Evolutionary conservation across 2,113 vertebrate species (phyloP), one percentile per base, ranked within the genome.

Genomic region (Eudyptes chrysolophus): DNA sequence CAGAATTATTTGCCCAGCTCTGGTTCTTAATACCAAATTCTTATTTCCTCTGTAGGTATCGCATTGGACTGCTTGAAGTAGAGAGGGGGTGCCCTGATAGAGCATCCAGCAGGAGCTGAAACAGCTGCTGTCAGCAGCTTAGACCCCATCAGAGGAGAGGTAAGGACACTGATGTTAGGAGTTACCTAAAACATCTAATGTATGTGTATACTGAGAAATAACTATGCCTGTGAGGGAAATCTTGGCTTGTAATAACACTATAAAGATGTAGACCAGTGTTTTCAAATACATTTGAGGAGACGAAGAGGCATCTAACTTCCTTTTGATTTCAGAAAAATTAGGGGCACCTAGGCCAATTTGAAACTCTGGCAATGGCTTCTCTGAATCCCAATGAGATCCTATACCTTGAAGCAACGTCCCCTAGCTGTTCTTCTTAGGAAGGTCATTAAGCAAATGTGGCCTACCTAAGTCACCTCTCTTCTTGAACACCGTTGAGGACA

Each of bases 111-210:
- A 29, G 98, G 98, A 65, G 97, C 93, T 38, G 98, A 98, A 94
- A 96, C 95, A 19, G 98, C 98, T 32, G 97, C 97, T 71, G 92
- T 98, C 83, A 97, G 98, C 98, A 98, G 98, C 84, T 97, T 98
- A 42, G 97, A 98, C 81, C 94, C 96, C 40, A 55, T 97, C 83
- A 94, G 98, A 97, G 98, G 98, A 97, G 98, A 97, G 95, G 97
- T 98, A 96, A 85, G 32, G 3, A n/a, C 40, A 11, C 1, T 17
- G 48, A 38, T 57, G 46, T 21, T 36, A 78, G 25, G 21, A 79
- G 46, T 38, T 52, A 64, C 52, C 55, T 57, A 25, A 57, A 71
- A n/a, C 24, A 34, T 30, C 38, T 77, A 22, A 46, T 29, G 5
- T 60, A 21, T 17, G 8, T 15, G 15, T 65, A 5, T 40, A 21